Conservation (phyloP, 1,140 invertebrate genomes). For the Harlomillsia oculata region DNA sequence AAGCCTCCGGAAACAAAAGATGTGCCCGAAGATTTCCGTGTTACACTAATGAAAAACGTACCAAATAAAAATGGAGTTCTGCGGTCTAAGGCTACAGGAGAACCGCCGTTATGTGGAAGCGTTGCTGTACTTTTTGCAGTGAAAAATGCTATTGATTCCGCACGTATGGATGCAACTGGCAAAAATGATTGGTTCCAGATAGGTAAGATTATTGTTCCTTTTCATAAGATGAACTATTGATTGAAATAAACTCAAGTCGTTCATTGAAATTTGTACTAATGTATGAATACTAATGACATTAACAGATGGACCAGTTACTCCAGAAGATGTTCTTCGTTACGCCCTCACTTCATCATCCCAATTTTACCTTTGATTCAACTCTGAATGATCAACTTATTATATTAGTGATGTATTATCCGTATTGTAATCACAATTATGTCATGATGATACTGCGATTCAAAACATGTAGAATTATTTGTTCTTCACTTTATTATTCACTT, state of each 20-base stretch:
- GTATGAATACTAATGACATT: background rate
- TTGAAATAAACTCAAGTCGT: background rate
- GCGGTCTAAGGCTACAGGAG: conserved; percentile 53
- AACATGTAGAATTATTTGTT: no score
- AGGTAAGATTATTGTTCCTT: no score
- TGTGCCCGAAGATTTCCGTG: conserved; percentile 44
- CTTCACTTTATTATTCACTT: no score
- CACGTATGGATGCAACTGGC: conserved; percentile 48
- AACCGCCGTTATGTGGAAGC: conserved; percentile 62
- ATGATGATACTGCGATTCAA: no score
- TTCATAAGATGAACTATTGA: background rate
- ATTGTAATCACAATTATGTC: no score
- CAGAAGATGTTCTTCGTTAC: background rate
- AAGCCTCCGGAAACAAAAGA: conserved; percentile 42
- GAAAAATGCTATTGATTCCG: conserved; percentile 57
- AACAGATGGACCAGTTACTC: conserved; percentile 7
- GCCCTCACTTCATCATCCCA: background rate
- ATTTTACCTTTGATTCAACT: no score
- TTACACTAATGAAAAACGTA: conserved; percentile 41
- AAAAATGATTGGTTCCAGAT: conserved; percentile 8
- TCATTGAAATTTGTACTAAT: background rate
- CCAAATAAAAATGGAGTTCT: conserved; percentile 41
- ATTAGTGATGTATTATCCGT: no score
- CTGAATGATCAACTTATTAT: no score
- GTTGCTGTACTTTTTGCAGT: conserved; percentile 57